A percentile compares a stretch with the other conserved stretches of the same genome.
These are phyloP conservation scores for Hucho hucho DNA, from an alignment of 2,113 vertebrate genomes.

Conservation along the genomic window DNA sequence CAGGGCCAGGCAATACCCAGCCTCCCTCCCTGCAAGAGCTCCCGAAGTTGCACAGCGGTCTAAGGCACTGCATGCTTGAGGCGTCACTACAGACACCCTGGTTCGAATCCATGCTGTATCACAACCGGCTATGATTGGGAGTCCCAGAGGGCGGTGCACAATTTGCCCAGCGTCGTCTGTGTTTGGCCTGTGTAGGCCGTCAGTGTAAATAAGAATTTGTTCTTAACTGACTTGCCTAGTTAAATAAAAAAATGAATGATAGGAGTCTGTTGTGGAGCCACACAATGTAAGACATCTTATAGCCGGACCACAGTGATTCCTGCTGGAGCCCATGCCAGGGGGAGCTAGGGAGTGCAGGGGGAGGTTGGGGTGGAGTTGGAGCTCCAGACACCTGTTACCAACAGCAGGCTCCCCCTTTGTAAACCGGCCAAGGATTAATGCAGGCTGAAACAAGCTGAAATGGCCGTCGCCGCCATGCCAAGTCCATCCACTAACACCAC, in stretches of 20 bases:
- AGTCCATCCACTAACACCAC: background rate
- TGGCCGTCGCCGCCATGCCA: constrained; percentile 18
- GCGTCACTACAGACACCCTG: no score
- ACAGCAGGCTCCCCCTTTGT: constrained; percentile 39
- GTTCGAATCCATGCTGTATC: no score
- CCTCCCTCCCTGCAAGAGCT: background rate
- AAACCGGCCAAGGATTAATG: constrained; percentile 53
- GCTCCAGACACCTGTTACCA: constrained; percentile 62
- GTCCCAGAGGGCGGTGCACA: no score
- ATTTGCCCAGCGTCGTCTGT: no score
- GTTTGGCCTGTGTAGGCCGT: no score
- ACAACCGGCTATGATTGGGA: no score
- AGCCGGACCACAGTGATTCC: constrained; percentile 20
- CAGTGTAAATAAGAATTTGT: no score
- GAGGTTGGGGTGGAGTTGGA: background rate
- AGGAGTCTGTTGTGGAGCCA: constrained; percentile 15
- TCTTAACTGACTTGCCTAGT: no score
- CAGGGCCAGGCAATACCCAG: background rate
- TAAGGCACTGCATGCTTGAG: no score
- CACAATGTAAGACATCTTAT: constrained; percentile 25
- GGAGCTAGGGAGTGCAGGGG: background rate
- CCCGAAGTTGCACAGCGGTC: no score
- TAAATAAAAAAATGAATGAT: background rate
- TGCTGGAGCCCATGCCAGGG: constrained; percentile 16
- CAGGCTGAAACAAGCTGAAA: constrained; percentile 14